Evolutionary conservation across 1,140 invertebrate species (phyloP).

Genomic region (Venturia canescens): DNA sequence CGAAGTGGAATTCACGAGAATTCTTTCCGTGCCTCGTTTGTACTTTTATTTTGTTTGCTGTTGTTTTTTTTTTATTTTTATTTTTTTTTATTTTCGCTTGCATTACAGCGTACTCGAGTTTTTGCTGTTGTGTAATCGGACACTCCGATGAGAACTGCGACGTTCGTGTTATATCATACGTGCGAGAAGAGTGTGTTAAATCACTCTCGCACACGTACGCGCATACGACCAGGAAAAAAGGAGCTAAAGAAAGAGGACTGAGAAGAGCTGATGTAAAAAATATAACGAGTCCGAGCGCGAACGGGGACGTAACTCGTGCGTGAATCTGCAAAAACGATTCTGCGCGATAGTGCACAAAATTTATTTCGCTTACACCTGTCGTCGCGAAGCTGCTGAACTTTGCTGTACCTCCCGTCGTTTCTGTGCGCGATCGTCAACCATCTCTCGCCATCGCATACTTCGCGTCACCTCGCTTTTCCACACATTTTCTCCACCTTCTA

Average conservation of each 20-base stretch:
- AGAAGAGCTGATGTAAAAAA: constrained; percentile 47
- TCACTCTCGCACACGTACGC: not conserved
- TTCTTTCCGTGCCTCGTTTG: not conserved
- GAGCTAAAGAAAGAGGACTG: not conserved
- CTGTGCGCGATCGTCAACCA: constrained; percentile 44
- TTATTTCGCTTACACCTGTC: constrained; percentile 70
- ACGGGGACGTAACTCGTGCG: not conserved
- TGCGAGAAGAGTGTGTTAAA: not conserved
- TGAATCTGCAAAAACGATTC: constrained; percentile 53
- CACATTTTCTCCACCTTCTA: not conserved
- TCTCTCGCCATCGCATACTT: constrained; percentile 41
- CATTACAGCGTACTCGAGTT: constrained; percentile 18
- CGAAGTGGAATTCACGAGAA: constrained; percentile 1
- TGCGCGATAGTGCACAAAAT: constrained; percentile 64
- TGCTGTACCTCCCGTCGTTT: constrained; percentile 56
- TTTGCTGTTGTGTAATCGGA: constrained; percentile 31
- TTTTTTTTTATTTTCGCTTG: not conserved
- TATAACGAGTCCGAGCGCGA: not conserved
- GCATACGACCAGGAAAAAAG: not conserved
- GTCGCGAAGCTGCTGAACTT: constrained; percentile 65
- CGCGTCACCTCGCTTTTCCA: constrained; percentile 48
- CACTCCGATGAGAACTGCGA: constrained; percentile 25
- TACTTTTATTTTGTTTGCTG: not conserved
- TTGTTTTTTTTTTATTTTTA: not conserved
- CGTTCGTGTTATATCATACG: constrained; percentile 29